phyloP scores from a whole-genome alignment of 2,797 vertebrate species.

The Pseudotriccus pelzelni region DNA sequence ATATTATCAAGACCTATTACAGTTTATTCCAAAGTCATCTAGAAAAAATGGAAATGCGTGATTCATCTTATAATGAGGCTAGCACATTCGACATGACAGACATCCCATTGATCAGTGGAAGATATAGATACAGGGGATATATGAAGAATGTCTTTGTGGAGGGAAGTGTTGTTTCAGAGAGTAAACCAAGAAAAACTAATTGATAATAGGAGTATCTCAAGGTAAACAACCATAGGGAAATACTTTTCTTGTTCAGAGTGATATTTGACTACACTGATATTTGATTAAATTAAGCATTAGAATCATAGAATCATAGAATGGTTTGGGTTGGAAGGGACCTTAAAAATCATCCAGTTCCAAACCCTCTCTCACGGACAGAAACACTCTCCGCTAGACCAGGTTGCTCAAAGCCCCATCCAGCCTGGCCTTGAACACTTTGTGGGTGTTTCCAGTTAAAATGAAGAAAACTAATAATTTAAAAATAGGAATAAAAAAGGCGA shows the following conservation, averaged over 20 bases:
- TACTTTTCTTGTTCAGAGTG: background rate
- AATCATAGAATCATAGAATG: background rate
- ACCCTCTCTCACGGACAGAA: too few species aligned
- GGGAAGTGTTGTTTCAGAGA: background rate
- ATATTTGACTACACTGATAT: background rate
- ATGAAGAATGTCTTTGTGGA: background rate
- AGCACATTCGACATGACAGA: background rate
- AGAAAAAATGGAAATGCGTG: background rate
- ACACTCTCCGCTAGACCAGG: background rate
- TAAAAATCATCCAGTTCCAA: background rate
- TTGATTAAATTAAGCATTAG: background rate
- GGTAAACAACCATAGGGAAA: background rate
- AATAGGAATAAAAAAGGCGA: accelerated
- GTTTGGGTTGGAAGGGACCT: background rate
- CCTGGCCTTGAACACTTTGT: background rate
- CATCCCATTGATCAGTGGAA: background rate
- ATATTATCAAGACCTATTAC: too few species aligned
- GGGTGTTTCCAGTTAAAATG: background rate
- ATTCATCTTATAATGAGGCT: background rate
- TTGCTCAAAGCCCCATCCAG: background rate
- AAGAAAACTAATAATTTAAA: background rate
- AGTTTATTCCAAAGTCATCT: background rate
- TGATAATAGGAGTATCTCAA: background rate
- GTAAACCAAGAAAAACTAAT: background rate
- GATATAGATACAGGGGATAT: background rate